Evolutionary conservation across 2,797 vertebrate species (phyloP).

Genomic region (Pseudochirops cupreus): DNA sequence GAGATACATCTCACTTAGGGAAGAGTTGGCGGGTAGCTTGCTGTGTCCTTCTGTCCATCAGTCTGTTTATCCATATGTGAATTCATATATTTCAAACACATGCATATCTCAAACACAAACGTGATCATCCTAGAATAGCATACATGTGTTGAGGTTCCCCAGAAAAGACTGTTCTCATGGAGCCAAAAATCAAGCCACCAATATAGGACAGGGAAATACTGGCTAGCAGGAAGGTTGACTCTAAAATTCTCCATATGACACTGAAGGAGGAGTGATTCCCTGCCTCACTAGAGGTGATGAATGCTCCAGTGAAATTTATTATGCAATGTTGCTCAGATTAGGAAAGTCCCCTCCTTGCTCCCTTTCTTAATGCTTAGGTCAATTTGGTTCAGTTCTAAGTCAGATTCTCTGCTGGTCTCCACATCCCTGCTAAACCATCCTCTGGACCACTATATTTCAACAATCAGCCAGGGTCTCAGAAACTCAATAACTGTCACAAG

Average conservation of each 20-base stretch:
- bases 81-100: not conserved
- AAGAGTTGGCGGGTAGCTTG: conserved; percentile 14
- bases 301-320: not conserved
- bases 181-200: conserved; percentile 5
- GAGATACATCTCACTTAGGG: not conserved
- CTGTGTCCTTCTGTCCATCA: conserved; percentile 15
- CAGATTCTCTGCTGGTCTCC: not conserved
- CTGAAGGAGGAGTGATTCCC: conserved; percentile 9
- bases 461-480: not conserved
- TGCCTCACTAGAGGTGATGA: conserved; percentile 23
- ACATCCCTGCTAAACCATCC: not conserved
- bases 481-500: not conserved
- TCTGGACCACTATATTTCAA: not conserved
- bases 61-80: conserved; percentile 11
- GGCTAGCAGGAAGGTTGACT: not conserved
- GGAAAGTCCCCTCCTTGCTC: not conserved
- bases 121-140: not conserved
- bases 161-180: not conserved
- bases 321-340: not conserved
- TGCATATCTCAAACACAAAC: not conserved
- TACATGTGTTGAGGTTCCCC: not conserved
- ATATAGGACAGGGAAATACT: conserved; percentile 45
- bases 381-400: not conserved
- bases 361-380: not conserved
- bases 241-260: conserved; percentile 29